These are phyloP conservation scores for Chrysina gloriosa DNA, from an alignment of 2,888 invertebrate species.

Conservation along the genomic window DNA sequence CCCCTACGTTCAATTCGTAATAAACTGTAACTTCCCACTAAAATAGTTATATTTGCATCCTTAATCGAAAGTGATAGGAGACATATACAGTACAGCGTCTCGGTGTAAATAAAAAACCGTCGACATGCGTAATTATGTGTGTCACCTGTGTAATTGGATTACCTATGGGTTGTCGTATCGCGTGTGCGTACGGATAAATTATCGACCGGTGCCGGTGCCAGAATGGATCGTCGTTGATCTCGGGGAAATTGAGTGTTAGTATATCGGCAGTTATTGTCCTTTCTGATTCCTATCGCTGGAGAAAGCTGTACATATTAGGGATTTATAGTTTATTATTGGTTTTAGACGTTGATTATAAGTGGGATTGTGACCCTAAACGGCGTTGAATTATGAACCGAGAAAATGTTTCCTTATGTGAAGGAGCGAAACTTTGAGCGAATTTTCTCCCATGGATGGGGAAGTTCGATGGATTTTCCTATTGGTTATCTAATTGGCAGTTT, in stretches of 20 bases:
- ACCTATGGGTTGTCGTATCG: conserved; percentile 35
- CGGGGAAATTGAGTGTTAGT: conserved; percentile 34
- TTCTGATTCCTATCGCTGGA: conserved; percentile 48
- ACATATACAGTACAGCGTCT: conserved; percentile 15
- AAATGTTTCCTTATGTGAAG: conserved; percentile 45
- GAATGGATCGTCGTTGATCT: conserved; percentile 21
- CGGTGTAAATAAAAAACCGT: conserved; percentile 26
- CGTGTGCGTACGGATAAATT: conserved; percentile 28
- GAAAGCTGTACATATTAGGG: conserved; percentile 61
- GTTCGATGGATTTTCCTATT: conserved; percentile 25
- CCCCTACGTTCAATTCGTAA: no score
- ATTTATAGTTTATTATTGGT: conserved; percentile 61
- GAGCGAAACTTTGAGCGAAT: conserved; percentile 8
- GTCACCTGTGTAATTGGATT: conserved; percentile 36
- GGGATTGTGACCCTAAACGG: conserved; percentile 51
- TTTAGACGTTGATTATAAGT: conserved; percentile 56
- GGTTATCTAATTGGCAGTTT: conserved; percentile 35
- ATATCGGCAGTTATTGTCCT: conserved; percentile 36
- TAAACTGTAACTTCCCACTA: background rate
- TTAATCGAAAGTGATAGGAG: conserved; percentile 29
- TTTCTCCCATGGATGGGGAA: conserved; percentile 30
- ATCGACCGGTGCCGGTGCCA: conserved; percentile 14
- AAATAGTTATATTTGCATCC: background rate
- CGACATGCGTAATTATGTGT: conserved; percentile 24
- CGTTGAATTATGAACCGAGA: conserved; percentile 52